A percentile compares a stretch with the other conserved stretches of the same genome.
These are phyloP conservation scores for Bombus breviceps DNA, from an alignment of 1,140 invertebrate genomes.

Conservation along the genomic window DNA sequence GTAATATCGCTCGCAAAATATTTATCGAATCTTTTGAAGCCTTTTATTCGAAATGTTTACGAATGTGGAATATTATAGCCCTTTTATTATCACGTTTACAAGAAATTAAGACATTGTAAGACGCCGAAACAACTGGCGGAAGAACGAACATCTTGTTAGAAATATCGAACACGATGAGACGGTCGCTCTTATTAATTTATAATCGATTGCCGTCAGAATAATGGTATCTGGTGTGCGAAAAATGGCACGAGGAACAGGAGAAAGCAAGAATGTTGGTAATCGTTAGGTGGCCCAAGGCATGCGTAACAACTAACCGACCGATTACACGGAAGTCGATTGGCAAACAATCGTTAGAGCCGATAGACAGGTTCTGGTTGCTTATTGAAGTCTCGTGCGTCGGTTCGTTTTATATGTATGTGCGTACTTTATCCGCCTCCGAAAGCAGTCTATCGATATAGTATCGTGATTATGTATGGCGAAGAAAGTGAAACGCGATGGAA, in stretches of 20 bases:
- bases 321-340: constrained; percentile 57
- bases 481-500: constrained; percentile 60
- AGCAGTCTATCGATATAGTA: constrained; percentile 17
- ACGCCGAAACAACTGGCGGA: not conserved
- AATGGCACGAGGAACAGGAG: constrained; percentile 16
- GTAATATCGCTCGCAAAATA: not conserved
- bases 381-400: constrained; percentile 26
- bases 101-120: too few species aligned
- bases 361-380: constrained; percentile 30
- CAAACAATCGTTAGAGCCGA: constrained; percentile 56
- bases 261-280: constrained; percentile 57
- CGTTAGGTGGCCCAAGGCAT: constrained; percentile 43
- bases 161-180: not conserved
- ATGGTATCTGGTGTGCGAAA: not conserved
- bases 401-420: constrained; percentile 26
- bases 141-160: not conserved
- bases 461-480: constrained; percentile 19
- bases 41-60: not conserved
- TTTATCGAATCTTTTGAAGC: not conserved
- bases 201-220: not conserved
- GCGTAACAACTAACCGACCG: constrained; percentile 54
- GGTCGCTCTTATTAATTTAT: not conserved
- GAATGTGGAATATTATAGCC: not conserved
- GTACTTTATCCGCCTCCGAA: constrained; percentile 13
- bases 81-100: too few species aligned